A percentile compares a stretch with the other conserved stretches of the same genome.
Conservation (phyloP, 2,888 invertebrate species). For the Phengaris alcon region DNA sequence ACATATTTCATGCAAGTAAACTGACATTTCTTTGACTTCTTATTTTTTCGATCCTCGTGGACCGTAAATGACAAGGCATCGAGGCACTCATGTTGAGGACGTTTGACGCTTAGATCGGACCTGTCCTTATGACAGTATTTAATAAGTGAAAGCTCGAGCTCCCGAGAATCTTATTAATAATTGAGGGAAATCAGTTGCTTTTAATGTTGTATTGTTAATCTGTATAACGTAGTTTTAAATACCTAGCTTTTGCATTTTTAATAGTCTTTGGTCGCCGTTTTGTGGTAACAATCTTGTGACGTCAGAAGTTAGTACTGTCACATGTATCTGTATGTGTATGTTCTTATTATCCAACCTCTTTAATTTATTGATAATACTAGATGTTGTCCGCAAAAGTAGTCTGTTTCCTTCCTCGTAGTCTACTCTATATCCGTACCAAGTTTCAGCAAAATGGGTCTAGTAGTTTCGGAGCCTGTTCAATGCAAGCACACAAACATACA, state of each 20-base stretch:
- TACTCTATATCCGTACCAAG: too few relatives aligned
- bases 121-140: background rate
- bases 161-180: conserved; percentile 12
- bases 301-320: background rate
- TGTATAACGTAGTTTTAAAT: background rate
- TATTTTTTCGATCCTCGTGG: too few relatives aligned
- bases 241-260: conserved; percentile 14
- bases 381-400: too few relatives aligned
- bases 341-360: too few relatives aligned
- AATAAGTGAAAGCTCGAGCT: background rate
- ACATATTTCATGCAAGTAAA: too few relatives aligned
- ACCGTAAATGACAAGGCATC: too few relatives aligned
- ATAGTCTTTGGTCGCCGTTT: background rate
- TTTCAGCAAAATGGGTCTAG: too few relatives aligned
- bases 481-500: too few relatives aligned
- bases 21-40: too few relatives aligned
- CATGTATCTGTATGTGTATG: background rate
- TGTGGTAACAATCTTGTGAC: background rate
- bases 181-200: conserved; percentile 7
- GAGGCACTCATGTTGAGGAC: background rate
- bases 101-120: background rate
- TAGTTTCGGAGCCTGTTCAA: too few relatives aligned
- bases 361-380: too few relatives aligned
- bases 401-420: too few relatives aligned
- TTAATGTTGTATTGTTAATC: conserved; percentile 11